Base-by-base conservation (phyloP, 2,888 invertebrate genomes). In the Eudasyphora cyanicolor region DNA sequence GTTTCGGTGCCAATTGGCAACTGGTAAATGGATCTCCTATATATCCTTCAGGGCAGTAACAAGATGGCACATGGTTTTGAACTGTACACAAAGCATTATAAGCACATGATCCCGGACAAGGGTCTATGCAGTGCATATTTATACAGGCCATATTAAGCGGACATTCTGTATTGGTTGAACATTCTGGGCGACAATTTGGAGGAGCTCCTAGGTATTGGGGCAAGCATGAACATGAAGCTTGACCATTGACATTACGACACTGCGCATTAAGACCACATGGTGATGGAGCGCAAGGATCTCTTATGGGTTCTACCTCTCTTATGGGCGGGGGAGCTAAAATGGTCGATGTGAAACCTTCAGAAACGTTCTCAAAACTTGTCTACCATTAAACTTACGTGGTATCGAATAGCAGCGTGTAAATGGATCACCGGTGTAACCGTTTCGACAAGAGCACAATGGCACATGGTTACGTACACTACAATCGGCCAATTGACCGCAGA, bases 31-130 rank as follows among this genome's bases (percentile, higher is more conserved):
- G 95, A 93, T 96, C 95, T 21, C 97, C 97, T n/a, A 94, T 93
- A 87, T 94, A 96, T 84, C 94, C 95, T 21, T 94, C 93, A 1
- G 94, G 92, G 88, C 97, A 97, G 6, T 94, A 93, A 89, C 97
- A 97, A 69, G 94, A 94, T 0, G 97, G 96, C 81, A 94, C 94
- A 88, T 97, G 96, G 89, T 95, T 95, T 87, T 94, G 94, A 12
- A 96, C 95, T 19, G 88, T 90, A 89, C 95, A 94, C 85, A 93
- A 92, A 70, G 96, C 94, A 88, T 94, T 93, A 86, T 94, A 89
- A 67, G 96, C 95, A 88, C 96, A 97, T 0, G 95, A 95, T 8
- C 96, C 96, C 14, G 96, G 96, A 87, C 97, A 97, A 24, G 96
- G 96, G 90, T 97, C 96, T 86, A 92, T 93, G 90, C 97, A 97